Evolutionary conservation across 2,113 vertebrate species (phyloP), one percentile per base, ranked within the genome.

Genomic region (Ancistrus triradiatus): DNA sequence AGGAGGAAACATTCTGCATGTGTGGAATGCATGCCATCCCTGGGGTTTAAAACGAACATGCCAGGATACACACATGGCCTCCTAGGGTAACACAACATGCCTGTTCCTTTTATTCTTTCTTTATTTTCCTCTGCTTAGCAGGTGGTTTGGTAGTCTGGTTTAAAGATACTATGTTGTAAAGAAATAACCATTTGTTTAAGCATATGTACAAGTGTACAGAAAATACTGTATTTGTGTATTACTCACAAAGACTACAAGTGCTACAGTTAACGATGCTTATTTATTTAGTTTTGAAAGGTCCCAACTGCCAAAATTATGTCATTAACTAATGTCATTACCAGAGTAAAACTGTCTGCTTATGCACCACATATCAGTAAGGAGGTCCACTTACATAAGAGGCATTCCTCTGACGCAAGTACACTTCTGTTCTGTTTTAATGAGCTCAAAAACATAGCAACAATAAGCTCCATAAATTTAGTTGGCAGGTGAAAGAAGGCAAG

Each of bases 381-480:
- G 55, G 17, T 25, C 21, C 22, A 35, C 42, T 64, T 57, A 52
- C 48, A 70, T 66, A 48, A 64, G 48, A 68, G 27, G 37, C 18
- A 24, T 49, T 59, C 22, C 18, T 8, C 22, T 66, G 50, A 57
- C 40, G 53, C 6, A 57, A 57, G 53, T 57, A 35, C 35, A 38
- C 38, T 57, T 57, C 13, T 19, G 56, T 56, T 68, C 31, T 21
- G 15, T 17, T 72, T 74, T 76, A 70, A 77, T 62, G 66, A 74
- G 74, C 51, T 33, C 28, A 44, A 64, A 70, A 68, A 72, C 59
- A n/a, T n/a, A n/a, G n/a, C n/a, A n/a, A n/a, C n/a, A n/a, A n/a
- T n/a, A n/a, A n/a, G n/a, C n/a, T n/a, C n/a, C 49, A 77, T 74
- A 77, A 76, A 62, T 81, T 71, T 60, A 65, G 60, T 74, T 84